phyloP scores from a whole-genome alignment of 2,113 vertebrate species.

The Bujurquina vittata region DNA sequence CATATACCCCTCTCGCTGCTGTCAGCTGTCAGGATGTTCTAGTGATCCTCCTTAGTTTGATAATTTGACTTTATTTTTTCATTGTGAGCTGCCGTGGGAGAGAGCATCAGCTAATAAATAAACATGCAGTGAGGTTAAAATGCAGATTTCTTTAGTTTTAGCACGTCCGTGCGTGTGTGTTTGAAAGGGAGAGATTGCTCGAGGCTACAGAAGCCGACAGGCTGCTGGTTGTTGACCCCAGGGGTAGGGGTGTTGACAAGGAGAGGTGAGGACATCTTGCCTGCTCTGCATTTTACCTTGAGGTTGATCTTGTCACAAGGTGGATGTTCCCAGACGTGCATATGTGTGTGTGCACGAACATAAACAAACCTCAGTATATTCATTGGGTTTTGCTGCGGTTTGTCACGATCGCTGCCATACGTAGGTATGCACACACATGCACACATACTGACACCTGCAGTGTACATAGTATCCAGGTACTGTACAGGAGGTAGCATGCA shows the following conservation, averaged over 20 bases:
- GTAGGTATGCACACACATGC: too few species aligned
- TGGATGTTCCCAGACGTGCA: slow-evolving; percentile 15
- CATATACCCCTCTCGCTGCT: neutral
- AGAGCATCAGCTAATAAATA: neutral
- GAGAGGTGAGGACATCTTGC: slow-evolving; percentile 68
- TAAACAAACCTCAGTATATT: slow-evolving; percentile 17
- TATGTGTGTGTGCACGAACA: neutral
- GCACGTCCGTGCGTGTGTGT: neutral
- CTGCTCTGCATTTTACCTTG: slow-evolving; percentile 74
- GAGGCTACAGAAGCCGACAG: slow-evolving; percentile 52
- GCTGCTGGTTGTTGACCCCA: slow-evolving; percentile 61
- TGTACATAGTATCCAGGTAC: slow-evolving; percentile 6
- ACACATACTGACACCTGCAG: slow-evolving; percentile 23
- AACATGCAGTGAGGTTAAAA: neutral
- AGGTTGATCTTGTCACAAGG: slow-evolving; percentile 63
- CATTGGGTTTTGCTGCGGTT: neutral
- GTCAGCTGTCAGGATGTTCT: neutral
- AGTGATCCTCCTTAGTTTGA: neutral
- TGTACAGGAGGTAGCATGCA: neutral
- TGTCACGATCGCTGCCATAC: slow-evolving; percentile 16
- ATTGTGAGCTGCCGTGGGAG: accelerated
- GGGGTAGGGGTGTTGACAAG: slow-evolving; percentile 58
- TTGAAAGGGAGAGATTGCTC: neutral
- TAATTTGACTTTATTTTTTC: neutral
- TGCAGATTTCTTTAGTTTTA: neutral